phyloP scores from a whole-genome alignment of 2,797 vertebrate genomes.

The Danio tinwini region DNA sequence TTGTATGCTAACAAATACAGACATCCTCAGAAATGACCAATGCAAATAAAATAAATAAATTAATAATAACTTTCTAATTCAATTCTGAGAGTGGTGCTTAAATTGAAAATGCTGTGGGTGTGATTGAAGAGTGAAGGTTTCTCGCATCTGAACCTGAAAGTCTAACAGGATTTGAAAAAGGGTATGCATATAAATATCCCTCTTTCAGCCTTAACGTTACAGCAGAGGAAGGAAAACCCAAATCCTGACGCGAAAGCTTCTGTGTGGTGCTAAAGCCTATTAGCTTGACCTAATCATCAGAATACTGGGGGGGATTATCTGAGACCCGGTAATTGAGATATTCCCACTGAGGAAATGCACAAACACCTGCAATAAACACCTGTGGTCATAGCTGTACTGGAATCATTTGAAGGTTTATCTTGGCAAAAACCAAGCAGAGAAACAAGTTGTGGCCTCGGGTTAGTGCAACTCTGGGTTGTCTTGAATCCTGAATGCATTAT shows the following conservation, averaged over 20 bases:
- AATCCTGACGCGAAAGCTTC: conserved; percentile 25
- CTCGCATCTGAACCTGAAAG: conserved; percentile 49
- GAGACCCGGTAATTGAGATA: conserved; percentile 43
- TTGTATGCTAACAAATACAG: neutral
- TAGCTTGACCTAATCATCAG: conserved; percentile 51
- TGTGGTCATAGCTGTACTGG: neutral
- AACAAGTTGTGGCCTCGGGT: neutral
- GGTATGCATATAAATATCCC: conserved; percentile 44
- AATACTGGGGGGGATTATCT: conserved; percentile 40
- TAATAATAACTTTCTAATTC: neutral
- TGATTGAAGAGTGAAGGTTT: conserved; percentile 35
- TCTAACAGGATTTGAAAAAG: conserved; percentile 64
- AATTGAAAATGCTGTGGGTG: conserved; percentile 37
- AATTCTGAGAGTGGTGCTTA: neutral
- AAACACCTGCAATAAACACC: conserved; percentile 26
- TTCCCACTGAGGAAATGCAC: conserved; percentile 23
- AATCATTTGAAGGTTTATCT: neutral
- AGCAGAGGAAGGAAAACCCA: conserved; percentile 29
- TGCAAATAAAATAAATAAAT: neutral
- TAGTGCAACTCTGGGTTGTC: neutral
- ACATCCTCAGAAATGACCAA: neutral
- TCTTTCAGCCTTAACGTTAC: conserved; percentile 3
- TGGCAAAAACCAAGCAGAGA: neutral
- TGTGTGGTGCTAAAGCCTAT: conserved; percentile 53
- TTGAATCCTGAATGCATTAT: neutral